phyloP scores from a whole-genome alignment of 2,888 invertebrate genomes.

The Tricholauxania praeusta region DNA sequence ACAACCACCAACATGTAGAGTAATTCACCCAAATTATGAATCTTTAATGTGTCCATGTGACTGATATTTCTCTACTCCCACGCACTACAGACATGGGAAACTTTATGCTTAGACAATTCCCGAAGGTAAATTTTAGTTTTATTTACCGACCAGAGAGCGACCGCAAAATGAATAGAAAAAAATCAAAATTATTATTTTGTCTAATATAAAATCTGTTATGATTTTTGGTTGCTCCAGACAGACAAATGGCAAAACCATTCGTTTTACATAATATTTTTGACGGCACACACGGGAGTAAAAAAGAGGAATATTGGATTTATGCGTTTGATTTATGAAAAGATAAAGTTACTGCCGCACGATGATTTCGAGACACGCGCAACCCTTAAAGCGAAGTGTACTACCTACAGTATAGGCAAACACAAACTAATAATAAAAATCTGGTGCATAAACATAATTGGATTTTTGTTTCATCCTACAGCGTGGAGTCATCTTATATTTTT shows the following conservation, averaged over 20 bases:
- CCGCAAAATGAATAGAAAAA: not conserved
- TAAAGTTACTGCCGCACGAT: not conserved
- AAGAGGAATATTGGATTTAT: slow-evolving; percentile 21
- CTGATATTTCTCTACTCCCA: not conserved
- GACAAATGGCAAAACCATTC: not conserved
- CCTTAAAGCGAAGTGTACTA: no score
- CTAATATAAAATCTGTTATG: not conserved
- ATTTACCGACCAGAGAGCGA: not conserved
- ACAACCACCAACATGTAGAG: not conserved
- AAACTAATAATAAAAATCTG: not conserved
- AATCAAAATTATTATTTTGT: not conserved
- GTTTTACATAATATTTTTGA: slow-evolving; percentile 19
- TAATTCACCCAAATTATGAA: not conserved
- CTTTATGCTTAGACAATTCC: not conserved
- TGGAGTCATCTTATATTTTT: not conserved
- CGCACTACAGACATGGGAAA: not conserved
- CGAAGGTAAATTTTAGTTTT: slow-evolving; percentile 9
- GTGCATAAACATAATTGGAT: slow-evolving; percentile 3
- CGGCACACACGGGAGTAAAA: slow-evolving; percentile 10
- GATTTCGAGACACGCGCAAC: no score
- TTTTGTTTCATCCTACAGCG: not conserved
- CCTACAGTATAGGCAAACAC: no score
- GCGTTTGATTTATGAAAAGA: slow-evolving; percentile 14
- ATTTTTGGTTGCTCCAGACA: not conserved
- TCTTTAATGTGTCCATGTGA: not conserved